Evolutionary conservation across 2,888 invertebrate genomes (phyloP).

Genomic region (Schizotus pectinicornis): DNA sequence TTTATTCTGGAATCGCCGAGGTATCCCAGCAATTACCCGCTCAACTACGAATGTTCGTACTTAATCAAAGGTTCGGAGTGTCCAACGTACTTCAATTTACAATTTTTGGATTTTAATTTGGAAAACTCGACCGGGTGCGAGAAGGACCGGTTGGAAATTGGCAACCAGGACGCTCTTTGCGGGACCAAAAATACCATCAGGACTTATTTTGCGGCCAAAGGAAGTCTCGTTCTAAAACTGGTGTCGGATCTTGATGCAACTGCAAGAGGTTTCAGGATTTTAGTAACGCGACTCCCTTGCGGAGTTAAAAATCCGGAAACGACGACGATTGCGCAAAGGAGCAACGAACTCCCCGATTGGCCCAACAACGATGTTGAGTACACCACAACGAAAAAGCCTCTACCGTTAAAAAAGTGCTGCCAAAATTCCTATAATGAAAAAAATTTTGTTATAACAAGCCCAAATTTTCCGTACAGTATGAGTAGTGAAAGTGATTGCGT

Average conservation of each 20-base stretch:
- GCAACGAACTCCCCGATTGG: conserved; percentile 11
- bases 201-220: conserved; percentile 59
- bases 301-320: not conserved
- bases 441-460: conserved; percentile 63
- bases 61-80: conserved; percentile 60
- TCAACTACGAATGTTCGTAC: conserved; percentile 60
- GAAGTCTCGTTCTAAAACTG: conserved; percentile 60
- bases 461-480: conserved; percentile 62
- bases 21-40: conserved; percentile 61
- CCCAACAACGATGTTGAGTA: conserved; percentile 14
- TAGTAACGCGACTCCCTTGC: conserved; percentile 59
- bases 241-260: conserved; percentile 52
- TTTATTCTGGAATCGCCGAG: conserved; percentile 61
- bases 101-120: conserved; percentile 64
- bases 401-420: conserved; percentile 53
- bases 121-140: conserved; percentile 60
- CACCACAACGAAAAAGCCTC: conserved; percentile 13
- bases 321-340: not conserved
- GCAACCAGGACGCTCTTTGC: conserved; percentile 60
- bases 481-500: conserved; percentile 59
- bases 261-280: conserved; percentile 60
- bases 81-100: conserved; percentile 61
- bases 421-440: conserved; percentile 55
- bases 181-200: conserved; percentile 60
- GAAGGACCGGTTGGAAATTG: conserved; percentile 62